Evolutionary conservation across 2,797 vertebrate genomes (phyloP).

Genomic region (Rhinella marina): DNA sequence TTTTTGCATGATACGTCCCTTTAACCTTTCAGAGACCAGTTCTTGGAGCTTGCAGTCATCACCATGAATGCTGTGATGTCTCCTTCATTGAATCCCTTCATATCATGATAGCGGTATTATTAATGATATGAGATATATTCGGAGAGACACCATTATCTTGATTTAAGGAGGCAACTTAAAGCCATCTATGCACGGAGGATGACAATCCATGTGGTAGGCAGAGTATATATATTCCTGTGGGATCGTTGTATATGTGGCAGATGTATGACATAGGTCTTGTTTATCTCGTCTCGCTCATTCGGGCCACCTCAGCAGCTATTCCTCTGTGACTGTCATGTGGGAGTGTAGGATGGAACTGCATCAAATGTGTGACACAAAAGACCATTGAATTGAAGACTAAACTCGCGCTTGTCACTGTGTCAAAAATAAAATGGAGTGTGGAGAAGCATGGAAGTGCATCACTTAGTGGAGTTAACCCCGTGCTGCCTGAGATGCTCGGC

Average conservation of each 20-base stretch:
- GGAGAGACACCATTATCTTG: background rate
- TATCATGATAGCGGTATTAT: background rate
- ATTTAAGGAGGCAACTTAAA: background rate
- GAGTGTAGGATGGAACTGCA: background rate
- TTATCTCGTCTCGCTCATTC: background rate
- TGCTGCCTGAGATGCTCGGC: background rate
- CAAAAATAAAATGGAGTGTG: slow-evolving; percentile 1
- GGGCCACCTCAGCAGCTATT: background rate
- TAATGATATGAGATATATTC: background rate
- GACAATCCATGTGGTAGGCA: background rate
- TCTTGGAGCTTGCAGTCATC: background rate
- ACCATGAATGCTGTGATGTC: background rate
- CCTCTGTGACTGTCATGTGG: background rate
- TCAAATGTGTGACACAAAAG: slow-evolving; percentile 28
- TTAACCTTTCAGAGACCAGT: no score
- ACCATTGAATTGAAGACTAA: background rate
- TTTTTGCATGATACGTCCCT: background rate
- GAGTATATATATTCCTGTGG: background rate
- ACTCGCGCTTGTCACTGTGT: background rate
- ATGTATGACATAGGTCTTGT: background rate
- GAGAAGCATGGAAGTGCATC: background rate
- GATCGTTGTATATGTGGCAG: background rate
- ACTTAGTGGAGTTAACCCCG: background rate
- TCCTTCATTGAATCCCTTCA: background rate
- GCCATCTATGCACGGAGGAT: background rate